These are phyloP conservation scores for Tipula lateralis DNA, from an alignment of 2,888 invertebrate genomes.

Conservation along the genomic window DNA sequence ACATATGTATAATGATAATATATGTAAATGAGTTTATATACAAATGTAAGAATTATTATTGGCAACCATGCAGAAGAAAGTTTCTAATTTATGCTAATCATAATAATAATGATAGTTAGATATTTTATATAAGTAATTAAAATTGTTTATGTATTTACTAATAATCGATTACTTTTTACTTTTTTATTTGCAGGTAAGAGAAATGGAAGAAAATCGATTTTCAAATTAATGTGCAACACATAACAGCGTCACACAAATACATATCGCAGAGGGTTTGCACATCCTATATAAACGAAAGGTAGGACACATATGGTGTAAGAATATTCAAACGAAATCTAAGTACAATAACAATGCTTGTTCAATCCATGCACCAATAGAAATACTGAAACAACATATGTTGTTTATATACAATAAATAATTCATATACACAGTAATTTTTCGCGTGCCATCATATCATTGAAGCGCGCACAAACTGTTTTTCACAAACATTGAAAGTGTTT, in stretches of 20 bases:
- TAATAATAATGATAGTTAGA: not conserved
- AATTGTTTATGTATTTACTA: not conserved
- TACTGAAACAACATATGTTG: not conserved
- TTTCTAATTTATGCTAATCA: slow-evolving; percentile 19
- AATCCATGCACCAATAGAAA: not conserved
- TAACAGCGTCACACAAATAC: not conserved
- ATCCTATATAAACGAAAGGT: not conserved
- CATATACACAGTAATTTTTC: not conserved
- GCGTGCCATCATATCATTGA: not conserved
- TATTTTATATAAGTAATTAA: slow-evolving; percentile 7
- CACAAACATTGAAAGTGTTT: not conserved
- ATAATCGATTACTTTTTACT: not conserved
- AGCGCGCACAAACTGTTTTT: not conserved
- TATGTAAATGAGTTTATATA: not conserved
- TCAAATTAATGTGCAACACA: not conserved
- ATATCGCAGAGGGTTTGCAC: not conserved
- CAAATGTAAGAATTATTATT: not conserved
- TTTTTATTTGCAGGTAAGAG: not conserved
- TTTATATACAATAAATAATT: not conserved
- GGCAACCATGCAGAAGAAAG: not conserved
- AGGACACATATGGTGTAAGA: not conserved
- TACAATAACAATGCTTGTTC: not conserved
- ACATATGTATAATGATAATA: not conserved
- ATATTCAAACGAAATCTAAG: not conserved
- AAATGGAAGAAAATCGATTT: not conserved